These are phyloP conservation scores for Apogon hyalosoma DNA, from an alignment of 2,797 vertebrate species.

Conservation along the genomic window DNA sequence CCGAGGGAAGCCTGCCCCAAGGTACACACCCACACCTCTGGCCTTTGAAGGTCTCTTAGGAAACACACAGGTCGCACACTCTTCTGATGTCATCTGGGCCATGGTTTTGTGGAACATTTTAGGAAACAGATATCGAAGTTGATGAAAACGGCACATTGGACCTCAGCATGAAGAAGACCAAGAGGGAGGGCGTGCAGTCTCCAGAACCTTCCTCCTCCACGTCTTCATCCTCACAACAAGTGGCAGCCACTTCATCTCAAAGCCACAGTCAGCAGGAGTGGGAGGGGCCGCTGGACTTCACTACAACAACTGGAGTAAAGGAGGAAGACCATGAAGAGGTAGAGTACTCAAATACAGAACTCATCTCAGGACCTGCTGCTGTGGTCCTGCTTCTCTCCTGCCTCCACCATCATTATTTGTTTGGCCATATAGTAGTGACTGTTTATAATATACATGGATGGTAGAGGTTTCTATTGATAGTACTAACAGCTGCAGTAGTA, in stretches of 20 bases:
- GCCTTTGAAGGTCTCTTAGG: background rate
- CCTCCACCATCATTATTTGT: too few species aligned
- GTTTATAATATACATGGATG: too few species aligned
- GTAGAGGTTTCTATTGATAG: too few species aligned
- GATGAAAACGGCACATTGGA: slow-evolving; percentile 98
- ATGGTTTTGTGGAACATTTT: background rate
- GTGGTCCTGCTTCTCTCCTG: too few species aligned
- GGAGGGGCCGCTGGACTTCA: slow-evolving; percentile 97
- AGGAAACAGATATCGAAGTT: slow-evolving; percentile 95
- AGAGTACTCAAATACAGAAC: slow-evolving; percentile 31
- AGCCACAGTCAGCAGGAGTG: slow-evolving; percentile 91
- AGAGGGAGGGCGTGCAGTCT: slow-evolving; percentile 88
- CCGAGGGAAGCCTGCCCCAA: slow-evolving; percentile 79
- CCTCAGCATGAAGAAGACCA: slow-evolving; percentile 96
- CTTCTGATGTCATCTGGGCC: background rate
- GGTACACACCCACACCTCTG: slow-evolving; percentile 76
- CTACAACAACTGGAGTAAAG: slow-evolving; percentile 90
- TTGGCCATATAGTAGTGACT: too few species aligned
- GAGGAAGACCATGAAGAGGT: slow-evolving; percentile 95
- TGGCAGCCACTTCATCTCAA: slow-evolving; percentile 85
- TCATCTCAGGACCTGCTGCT: background rate
- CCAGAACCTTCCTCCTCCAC: slow-evolving; percentile 86
- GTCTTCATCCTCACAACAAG: slow-evolving; percentile 82
- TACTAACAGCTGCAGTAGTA: too few species aligned
- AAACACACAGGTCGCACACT: too few species aligned